Percentiles rank a stretch among this genome's conserved stretches.
These are phyloP conservation scores for Chloropsis cyanopogon DNA, from an alignment of 2,113 vertebrate species.

Conservation along the genomic window DNA sequence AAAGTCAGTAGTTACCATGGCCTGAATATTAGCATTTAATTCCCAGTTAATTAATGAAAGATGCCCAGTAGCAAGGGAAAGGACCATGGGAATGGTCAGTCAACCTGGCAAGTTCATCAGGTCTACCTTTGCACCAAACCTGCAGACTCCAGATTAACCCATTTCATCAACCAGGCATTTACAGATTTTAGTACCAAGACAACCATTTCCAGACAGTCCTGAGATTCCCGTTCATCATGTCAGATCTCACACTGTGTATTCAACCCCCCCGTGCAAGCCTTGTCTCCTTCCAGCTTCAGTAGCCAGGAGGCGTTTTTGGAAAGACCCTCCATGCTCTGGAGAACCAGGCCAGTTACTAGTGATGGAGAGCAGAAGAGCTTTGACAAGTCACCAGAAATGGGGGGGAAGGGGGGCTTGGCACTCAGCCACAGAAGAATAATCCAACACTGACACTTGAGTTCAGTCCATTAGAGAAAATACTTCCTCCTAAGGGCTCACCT, in stretches of 20 bases:
- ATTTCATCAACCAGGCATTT: neutral
- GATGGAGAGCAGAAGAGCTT: neutral
- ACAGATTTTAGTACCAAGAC: neutral
- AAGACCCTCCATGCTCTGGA: neutral
- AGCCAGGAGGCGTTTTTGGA: neutral
- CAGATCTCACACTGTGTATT: neutral
- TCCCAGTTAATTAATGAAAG: neutral
- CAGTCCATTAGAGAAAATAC: neutral
- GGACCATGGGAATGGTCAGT: neutral
- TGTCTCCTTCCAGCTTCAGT: neutral
- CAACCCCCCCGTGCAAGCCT: neutral
- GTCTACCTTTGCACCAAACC: neutral
- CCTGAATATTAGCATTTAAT: neutral
- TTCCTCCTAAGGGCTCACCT: neutral
- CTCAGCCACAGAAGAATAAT: neutral
- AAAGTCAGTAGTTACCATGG: neutral
- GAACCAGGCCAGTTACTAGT: neutral
- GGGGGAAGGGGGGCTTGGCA: accelerated
- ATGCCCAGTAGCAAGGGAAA: neutral
- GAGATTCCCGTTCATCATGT: neutral
- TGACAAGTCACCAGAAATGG: neutral
- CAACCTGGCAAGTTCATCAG: neutral
- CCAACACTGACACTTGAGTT: neutral
- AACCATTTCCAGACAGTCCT: neutral
- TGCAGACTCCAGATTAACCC: neutral